Evolutionary conservation across 2,888 invertebrate genomes (phyloP), one percentile per base, ranked within the genome.

Genomic region (Eupsilia transversa): DNA sequence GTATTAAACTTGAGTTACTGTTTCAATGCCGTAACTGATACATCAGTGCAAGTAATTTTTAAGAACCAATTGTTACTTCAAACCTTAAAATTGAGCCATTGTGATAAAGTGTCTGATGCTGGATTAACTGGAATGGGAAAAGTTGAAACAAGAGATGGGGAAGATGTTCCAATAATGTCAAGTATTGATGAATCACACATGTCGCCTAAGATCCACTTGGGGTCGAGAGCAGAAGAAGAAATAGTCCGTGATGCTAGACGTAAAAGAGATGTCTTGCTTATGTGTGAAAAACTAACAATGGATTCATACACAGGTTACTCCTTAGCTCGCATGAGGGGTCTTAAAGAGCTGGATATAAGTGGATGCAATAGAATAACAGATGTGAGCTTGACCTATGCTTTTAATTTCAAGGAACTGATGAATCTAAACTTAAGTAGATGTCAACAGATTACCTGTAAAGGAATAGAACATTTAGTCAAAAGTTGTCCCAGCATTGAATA

Each of bases 311-410:
- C 93, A 69, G 97, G 97, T 2, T 97, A 96, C 87, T 97, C 97
- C 12, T 94, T 97, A 76, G 96, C 96, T 49, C 94, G 97, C 49
- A 87, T 97, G 23, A 96, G 94, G 81, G 94, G 96, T 0, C 94
- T 98, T 3, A 95, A 93, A 77, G 95, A 96, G 65, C 93, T 98
- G 10, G 97, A 98, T 89, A 94, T 98, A 27, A 97, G 97, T 76
- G 97, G 97, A 1, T 98, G 98, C 89, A 97, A 97, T 83, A 97
- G 97, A 91, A 97, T 98, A 70, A 97, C 98, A 30, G 98, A 98
- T 92, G 97, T 97, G 0, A 97, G 98, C 80, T 90, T 98, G 17
- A 97, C 97, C 79, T 97, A 97, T 87, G 97, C 97, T 56, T 97
- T 98, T 80, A 96, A 96, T 78, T 98, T 98, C 88, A 95, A 96